Base-by-base conservation (phyloP, 2,888 invertebrate species). In the Lomographa bimaculata region DNA sequence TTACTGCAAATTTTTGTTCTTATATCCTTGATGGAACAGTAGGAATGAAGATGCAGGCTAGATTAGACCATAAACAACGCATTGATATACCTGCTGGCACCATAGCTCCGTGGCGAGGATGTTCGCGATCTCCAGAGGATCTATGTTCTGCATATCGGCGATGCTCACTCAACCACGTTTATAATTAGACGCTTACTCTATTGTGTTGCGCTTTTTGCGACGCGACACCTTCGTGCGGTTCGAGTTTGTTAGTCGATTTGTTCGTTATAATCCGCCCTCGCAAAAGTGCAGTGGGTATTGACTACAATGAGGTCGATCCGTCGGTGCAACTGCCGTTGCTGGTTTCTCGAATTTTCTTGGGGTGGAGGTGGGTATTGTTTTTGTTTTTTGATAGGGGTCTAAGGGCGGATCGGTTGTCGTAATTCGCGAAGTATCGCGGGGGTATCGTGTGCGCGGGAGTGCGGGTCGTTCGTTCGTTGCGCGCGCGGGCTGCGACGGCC, bases 121-220 rank as follows among this genome's bases (percentile, higher is more conserved):
- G 89, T 93, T 94, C 67, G 95, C 94, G 79, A 95, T 94, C 91
- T 95, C 95, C 90, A 93, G 92, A 77, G 95, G 94, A 90, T 95
- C 95, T 91, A 95, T 93, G 77, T 84, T 84, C 81, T 87, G 85
- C 85, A 84, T 83, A 62, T 71, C 73, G 61, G 61, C 72, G 73
- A 60, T 73, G 69, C 56, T 76, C 71, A 70, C 75, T 79, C 79
- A 72, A 77, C 72, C 81, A 79, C 79, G 84, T 78, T 80, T 89
- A 87, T 79, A 82, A 84, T 89, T 87, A 89, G 87, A 81, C 86
- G 83, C 82, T 86, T 84, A 84, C 84, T 79, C 84, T 89, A 86
- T 86, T 85, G 86, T 85, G 76, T 83, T 86, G 87, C 86, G 84
- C 86, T 86, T 89, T 87, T 86, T 86, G 85, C 86, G 87, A 79